Conservation (phyloP, 2,888 invertebrate species). For the Eristalis pertinax region DNA sequence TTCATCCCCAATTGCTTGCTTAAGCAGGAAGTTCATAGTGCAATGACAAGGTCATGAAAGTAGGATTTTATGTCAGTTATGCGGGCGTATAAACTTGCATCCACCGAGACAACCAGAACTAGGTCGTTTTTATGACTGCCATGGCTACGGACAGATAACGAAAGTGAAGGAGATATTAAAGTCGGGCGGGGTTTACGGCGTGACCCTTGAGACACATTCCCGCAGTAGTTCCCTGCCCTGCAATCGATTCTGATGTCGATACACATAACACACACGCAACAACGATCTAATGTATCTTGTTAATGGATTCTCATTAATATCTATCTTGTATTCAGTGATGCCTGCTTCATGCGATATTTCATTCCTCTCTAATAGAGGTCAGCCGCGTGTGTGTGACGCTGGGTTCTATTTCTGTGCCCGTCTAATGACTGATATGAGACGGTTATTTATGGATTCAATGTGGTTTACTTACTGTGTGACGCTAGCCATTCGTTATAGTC, state of each 20-base stretch:
- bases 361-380: background rate
- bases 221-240: too few relatives aligned
- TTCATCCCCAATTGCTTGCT: conserved; percentile 23
- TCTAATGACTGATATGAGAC: background rate
- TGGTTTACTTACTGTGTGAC: conserved; percentile 92
- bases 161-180: background rate
- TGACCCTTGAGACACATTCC: too few relatives aligned
- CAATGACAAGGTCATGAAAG: conserved; percentile 67
- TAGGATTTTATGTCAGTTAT: conserved; percentile 41
- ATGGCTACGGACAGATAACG: background rate
- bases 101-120: conserved; percentile 16
- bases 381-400: background rate
- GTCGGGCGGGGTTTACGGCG: background rate
- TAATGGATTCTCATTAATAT: background rate
- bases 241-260: too few relatives aligned
- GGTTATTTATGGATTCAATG: background rate
- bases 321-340: background rate
- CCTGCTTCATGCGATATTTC: background rate
- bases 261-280: too few relatives aligned
- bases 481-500: conserved; percentile 99
- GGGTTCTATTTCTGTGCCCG: background rate
- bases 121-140: conserved; percentile 25
- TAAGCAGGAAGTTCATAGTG: conserved; percentile 38
- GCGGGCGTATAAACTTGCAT: conserved; percentile 36
- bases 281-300: background rate